Conservation (phyloP, 2,797 vertebrate species). For the Intellagama lesueurii region DNA sequence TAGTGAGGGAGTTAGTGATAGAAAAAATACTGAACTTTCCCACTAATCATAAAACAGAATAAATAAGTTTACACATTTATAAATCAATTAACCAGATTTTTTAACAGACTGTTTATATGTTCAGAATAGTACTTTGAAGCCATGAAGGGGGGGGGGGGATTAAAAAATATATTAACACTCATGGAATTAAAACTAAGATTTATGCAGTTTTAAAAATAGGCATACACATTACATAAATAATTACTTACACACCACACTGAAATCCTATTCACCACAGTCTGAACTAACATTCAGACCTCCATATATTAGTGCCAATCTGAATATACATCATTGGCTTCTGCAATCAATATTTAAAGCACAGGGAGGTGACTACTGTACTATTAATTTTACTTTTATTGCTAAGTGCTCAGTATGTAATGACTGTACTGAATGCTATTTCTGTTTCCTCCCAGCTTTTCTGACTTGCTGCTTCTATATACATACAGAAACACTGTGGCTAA, state of each 20-base stretch:
- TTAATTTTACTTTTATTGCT: slow-evolving; percentile 18
- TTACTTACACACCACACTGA: background rate
- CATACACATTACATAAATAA: background rate
- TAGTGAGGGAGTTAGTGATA: background rate
- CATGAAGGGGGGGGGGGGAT: no score
- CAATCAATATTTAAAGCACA: slow-evolving; percentile 32
- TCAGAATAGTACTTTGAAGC: background rate
- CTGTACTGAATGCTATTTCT: background rate
- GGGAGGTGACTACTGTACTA: background rate
- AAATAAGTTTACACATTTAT: no score
- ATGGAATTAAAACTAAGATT: background rate
- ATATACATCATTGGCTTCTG: slow-evolving; percentile 47
- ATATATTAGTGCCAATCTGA: slow-evolving; percentile 21
- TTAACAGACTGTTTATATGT: background rate
- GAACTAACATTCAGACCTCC: slow-evolving; percentile 42
- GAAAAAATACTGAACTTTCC: background rate
- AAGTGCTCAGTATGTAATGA: background rate
- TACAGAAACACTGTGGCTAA: background rate
- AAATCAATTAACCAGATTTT: background rate
- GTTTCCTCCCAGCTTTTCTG: background rate
- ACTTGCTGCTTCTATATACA: background rate
- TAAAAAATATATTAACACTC: background rate
- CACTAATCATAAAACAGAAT: background rate
- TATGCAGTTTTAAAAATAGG: slow-evolving; percentile 46
- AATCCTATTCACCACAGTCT: slow-evolving; percentile 36